Conservation (phyloP, 1,140 invertebrate genomes). For the Ostrea denselamellosa region DNA sequence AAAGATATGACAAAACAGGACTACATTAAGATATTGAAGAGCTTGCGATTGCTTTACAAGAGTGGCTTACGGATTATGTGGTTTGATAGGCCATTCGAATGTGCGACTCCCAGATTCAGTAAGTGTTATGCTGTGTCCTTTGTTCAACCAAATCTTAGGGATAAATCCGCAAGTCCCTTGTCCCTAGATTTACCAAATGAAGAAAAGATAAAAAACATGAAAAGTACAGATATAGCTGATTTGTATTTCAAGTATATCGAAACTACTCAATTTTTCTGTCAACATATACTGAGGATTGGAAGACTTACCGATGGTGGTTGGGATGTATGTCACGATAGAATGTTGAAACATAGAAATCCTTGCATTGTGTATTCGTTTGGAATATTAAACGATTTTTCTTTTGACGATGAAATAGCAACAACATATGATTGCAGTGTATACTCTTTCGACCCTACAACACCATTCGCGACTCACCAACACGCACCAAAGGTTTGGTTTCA, state of each 20-base stretch:
- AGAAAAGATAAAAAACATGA: not conserved
- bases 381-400: not conserved
- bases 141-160: not conserved
- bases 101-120: not conserved
- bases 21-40: not conserved
- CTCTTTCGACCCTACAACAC: not conserved
- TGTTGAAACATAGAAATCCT: conserved; percentile 19
- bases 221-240: not conserved
- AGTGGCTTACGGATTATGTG: not conserved
- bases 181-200: not conserved
- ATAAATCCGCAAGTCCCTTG: not conserved
- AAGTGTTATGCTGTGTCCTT: conserved; percentile 6
- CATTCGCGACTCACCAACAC: conserved; percentile 5
- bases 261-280: conserved; percentile 57
- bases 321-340: conserved; percentile 63
- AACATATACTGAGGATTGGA: conserved; percentile 54
- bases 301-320: conserved; percentile 64
- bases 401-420: not conserved
- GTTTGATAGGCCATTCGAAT: not conserved
- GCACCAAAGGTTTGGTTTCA: not conserved
- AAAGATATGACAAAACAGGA: not conserved
- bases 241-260: conserved; percentile 56
- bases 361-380: conserved; percentile 65
- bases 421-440: not conserved
- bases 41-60: not conserved